Percentiles rank a stretch among this genome's conserved stretches.
These are phyloP conservation scores for Etheostoma cragini DNA, from an alignment of 2,113 vertebrate genomes.

Conservation along the genomic window DNA sequence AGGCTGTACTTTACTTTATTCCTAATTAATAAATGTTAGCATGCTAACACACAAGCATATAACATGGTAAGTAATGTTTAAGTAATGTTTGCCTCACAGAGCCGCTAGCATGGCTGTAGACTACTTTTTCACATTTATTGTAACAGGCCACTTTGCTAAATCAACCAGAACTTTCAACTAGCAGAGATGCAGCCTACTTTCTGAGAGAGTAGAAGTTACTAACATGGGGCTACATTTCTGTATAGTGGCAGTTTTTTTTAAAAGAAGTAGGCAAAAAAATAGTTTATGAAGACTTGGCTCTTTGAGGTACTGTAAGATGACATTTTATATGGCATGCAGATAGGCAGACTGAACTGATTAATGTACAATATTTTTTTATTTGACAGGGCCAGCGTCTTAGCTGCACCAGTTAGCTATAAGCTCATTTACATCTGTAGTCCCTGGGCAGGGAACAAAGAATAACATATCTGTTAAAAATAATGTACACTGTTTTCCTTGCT, in stretches of 20 bases:
- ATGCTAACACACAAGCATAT: neutral
- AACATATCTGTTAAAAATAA: no score
- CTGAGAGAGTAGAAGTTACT: neutral
- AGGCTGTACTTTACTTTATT: neutral
- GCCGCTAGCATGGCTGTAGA: neutral
- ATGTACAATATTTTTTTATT: no score
- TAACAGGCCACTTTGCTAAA: neutral
- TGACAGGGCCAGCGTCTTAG: no score
- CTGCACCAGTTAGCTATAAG: no score
- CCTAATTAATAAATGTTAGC: neutral
- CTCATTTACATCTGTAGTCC: no score
- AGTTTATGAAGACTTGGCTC: neutral
- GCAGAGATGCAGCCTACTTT: no score
- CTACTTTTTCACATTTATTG: neutral
- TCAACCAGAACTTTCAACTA: neutral
- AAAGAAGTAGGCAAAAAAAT: neutral
- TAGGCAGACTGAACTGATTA: no score
- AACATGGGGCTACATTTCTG: neutral
- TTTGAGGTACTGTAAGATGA: neutral
- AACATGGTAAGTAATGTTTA: no score
- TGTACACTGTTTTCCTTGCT: neutral
- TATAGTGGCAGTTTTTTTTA: neutral
- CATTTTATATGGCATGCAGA: neutral
- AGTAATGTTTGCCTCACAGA: neutral
- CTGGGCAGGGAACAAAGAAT: no score